Conservation (phyloP, 2,113 vertebrate species). For the Pipra filicauda region DNA sequence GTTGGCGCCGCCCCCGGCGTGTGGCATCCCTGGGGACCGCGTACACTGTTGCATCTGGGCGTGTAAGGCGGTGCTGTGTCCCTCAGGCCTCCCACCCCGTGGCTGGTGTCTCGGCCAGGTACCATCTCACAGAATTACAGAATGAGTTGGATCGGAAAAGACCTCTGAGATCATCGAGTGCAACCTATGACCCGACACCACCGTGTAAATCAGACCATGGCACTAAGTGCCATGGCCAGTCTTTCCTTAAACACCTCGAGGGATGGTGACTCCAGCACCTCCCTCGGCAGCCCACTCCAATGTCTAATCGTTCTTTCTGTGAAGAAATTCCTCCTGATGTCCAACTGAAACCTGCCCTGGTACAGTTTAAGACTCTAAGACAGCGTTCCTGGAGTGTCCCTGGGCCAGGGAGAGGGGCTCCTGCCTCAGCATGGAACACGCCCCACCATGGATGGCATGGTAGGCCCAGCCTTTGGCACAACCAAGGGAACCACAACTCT, state of each 20-base stretch:
- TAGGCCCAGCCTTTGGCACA: accelerated
- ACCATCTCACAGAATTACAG: not conserved
- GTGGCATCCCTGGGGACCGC: accelerated
- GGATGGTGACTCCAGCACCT: not conserved
- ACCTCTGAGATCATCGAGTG: not conserved
- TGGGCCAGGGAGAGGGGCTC: accelerated
- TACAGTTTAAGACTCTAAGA: accelerated
- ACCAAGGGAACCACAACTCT: accelerated
- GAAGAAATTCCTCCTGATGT: not conserved
- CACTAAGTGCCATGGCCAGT: accelerated
- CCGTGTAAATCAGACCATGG: not conserved
- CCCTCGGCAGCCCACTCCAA: too few species aligned
- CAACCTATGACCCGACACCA: not conserved
- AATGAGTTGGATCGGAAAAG: not conserved
- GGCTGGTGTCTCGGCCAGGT: accelerated
- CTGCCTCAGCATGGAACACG: accelerated
- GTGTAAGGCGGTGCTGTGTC: accelerated
- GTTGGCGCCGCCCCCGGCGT: accelerated
- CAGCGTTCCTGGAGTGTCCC: not conserved
- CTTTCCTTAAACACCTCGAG: not conserved
- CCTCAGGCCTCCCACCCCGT: too few species aligned
- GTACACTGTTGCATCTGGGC: accelerated
- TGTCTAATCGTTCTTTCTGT: not conserved
- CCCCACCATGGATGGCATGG: accelerated
- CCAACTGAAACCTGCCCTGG: not conserved